Base-by-base conservation (phyloP, 1,140 invertebrate genomes). In the Pteromalus puparum region DNA sequence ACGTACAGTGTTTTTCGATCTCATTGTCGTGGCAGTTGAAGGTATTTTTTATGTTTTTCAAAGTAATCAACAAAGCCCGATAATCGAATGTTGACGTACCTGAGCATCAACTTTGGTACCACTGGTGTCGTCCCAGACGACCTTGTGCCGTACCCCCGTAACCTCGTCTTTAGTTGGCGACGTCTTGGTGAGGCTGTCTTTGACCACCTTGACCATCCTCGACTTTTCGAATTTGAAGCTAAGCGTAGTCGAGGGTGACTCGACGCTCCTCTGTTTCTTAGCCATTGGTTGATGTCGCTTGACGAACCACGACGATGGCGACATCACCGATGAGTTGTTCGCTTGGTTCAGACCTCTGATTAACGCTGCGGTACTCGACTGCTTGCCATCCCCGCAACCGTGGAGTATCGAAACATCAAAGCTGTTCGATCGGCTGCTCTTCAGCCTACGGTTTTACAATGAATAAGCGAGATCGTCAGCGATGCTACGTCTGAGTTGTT, bases 51-150 rank as follows among this genome's bases (percentile, higher is more conserved):
- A 30, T 30, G 30, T 4, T 30, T 30, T 30, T 30, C 30, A 4
- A 30, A 30, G 30, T 4, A 30, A 30, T 30, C 30, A n/a, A n/a
- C n/a, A n/a, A n/a, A n/a, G n/a, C n/a, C n/a, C n/a, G n/a, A n/a
- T n/a, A n/a, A n/a, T n/a, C n/a, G n/a, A n/a, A n/a, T n/a, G n/a
- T n/a, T n/a, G n/a, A n/a, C 30, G 30, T 83, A 92, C 91, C 87
- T 96, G 95, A 7, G 96, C 95, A 88, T 97, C 96, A 6, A 97
- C 96, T 70, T 96, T 94, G 0, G 96, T 96, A 1, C 96, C 96
- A n/a, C 95, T 95, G 12, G 93, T 94, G 77, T 94, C 95, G 86
- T 97, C 96, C 96, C 96, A 96, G 0, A 96, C 90, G 24, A 96
- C 95, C 86, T 94, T 95, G 81, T 91, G 90, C 34, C 86, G 90